Evolutionary conservation across 2,888 invertebrate species (phyloP), one percentile per base, ranked within the genome.

Genomic region (Netelia fuscicornis): DNA sequence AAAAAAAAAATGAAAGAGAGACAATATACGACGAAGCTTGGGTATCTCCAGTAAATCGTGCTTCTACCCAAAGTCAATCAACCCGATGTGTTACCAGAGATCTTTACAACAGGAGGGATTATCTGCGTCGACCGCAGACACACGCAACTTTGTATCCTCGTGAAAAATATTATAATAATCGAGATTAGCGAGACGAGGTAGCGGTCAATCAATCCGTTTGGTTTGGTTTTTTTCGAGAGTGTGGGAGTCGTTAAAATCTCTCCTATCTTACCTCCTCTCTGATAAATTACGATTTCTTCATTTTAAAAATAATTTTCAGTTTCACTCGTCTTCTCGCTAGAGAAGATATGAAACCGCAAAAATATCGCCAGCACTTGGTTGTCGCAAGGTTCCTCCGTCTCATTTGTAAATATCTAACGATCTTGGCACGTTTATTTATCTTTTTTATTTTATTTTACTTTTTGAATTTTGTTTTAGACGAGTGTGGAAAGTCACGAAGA

Each of bases 91-190:
- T n/a, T n/a, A 37, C 54, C n/a, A 72, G 48, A 42, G 52, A 56
- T 58, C 8, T 54, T 6, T 11, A n/a, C 17, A 25, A 48, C 30
- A 30, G 30, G 30, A 30, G 30, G 58, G 72, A 72, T 74, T 58
- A 74, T 74, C 64, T 17, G 17, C 25, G 17, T 20, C 60, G 23
- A 62, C 65, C 30, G 3, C 23, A 64, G 20, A 70, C 3, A 30
- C 30, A 30, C 30, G 5, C 30, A 30, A 3, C 52, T 52, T 79
- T 37, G 9, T 42, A 54, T 11, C 71, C 80, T 23, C 11, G 58
- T 11, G 71, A 42, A 83, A 60, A 67, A 48, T 58, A 67, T 83
- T 80, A 75, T n/a, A 68, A 68, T 80, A 71, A 64, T 75, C 56
- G 20, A 68, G 80, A 62, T 72, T 20, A 62, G 64, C 48, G 52